Conservation (phyloP, 2,888 invertebrate species). For the Orthosia gracilis region DNA sequence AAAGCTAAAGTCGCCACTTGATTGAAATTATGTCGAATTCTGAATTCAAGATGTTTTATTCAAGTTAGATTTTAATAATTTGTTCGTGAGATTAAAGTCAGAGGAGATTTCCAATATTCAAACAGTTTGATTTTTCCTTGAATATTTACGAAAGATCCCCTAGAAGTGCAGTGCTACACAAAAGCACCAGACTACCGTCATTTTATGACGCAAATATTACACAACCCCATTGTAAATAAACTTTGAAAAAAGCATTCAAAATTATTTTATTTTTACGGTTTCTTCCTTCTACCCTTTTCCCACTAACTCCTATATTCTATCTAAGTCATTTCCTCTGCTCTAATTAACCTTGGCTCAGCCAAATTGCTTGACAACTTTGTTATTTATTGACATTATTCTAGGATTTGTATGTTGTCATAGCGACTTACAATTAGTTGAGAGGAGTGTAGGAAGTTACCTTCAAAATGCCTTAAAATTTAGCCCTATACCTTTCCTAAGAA, state of each 20-base stretch:
- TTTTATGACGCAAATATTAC: conserved; percentile 1
- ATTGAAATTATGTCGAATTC: too few species aligned
- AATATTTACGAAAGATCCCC: not conserved
- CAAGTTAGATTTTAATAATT: not conserved
- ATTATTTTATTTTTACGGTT: too few species aligned
- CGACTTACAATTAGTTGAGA: not conserved
- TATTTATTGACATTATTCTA: not conserved
- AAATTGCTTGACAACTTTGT: not conserved
- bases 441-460: too few species aligned
- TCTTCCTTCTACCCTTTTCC: not conserved
- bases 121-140: not conserved
- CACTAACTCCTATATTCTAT: not conserved
- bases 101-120: not conserved
- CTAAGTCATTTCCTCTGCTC: not conserved
- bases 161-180: not conserved
- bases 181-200: not conserved
- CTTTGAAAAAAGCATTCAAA: too few species aligned
- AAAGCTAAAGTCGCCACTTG: too few species aligned
- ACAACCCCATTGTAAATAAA: not conserved
- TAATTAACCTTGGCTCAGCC: too few species aligned
- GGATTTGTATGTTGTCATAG: not conserved
- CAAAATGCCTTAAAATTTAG: not conserved
- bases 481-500: not conserved
- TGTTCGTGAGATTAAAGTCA: conserved; percentile 7
- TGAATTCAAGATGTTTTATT: not conserved